Percentiles rank a stretch among this genome's conserved stretches.
These are phyloP conservation scores for Loriculus beryllinus DNA, from an alignment of 2,797 vertebrate genomes.

Conservation along the genomic window DNA sequence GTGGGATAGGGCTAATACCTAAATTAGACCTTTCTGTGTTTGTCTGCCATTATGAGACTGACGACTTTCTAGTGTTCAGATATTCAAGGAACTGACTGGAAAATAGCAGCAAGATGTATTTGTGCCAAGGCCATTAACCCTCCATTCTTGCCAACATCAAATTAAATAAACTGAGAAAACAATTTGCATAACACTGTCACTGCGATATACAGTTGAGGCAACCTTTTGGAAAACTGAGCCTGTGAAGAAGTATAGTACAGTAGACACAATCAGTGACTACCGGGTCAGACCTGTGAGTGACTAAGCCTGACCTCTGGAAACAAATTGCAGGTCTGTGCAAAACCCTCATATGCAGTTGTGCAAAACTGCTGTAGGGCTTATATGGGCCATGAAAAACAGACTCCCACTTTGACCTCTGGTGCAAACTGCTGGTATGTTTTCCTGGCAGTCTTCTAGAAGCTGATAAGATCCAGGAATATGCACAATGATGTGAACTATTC, in stretches of 20 bases:
- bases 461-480: neutral
- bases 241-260: neutral
- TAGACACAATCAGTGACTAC: neutral
- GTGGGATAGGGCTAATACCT: neutral
- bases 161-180: conserved; percentile 64
- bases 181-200: conserved; percentile 53
- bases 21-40: neutral
- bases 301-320: neutral
- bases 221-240: conserved; percentile 34
- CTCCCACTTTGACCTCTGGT: neutral
- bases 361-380: fast-evolving
- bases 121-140: conserved; percentile 60
- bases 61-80: conserved; percentile 26
- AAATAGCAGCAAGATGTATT: conserved; percentile 48
- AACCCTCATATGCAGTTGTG: neutral
- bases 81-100: conserved; percentile 31
- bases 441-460: neutral
- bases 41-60: neutral
- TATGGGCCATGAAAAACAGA: neutral
- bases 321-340: fast-evolving
- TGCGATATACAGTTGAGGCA: neutral
- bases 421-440: neutral
- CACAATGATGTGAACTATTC: neutral
- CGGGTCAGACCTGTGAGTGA: neutral
- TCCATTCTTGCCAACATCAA: conserved; percentile 63